Conservation (phyloP, 2,113 vertebrate genomes). For the Eulacestoma nigropectus region DNA sequence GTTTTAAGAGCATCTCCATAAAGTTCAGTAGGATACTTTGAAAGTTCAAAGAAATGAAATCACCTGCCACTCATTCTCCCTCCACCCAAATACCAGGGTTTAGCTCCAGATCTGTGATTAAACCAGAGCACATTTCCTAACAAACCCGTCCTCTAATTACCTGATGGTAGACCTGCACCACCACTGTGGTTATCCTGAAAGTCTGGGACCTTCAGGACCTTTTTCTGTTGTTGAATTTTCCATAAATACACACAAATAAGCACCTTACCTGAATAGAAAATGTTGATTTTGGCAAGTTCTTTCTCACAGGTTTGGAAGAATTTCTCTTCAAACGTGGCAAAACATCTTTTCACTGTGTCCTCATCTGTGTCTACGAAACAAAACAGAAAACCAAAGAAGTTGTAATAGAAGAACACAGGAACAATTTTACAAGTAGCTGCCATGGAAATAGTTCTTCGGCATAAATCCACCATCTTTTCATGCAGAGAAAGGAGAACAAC, state of each 20-base stretch:
- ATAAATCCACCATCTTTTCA: background rate
- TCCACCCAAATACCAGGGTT: background rate
- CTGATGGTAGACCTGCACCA: background rate
- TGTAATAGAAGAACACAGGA: background rate
- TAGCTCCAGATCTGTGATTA: background rate
- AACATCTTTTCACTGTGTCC: constrained; percentile 94
- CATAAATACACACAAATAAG: constrained; percentile 29
- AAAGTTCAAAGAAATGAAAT: background rate
- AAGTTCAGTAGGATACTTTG: background rate
- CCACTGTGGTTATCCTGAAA: background rate
- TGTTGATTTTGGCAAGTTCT: constrained; percentile 99
- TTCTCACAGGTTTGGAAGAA: constrained; percentile 99
- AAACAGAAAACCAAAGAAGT: background rate
- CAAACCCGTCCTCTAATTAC: background rate
- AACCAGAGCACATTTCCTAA: background rate
- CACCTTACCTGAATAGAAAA: constrained; percentile 95
- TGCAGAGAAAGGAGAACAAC: background rate
- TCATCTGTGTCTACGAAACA: constrained; percentile 89
- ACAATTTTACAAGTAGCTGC: background rate
- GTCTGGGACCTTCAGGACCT: background rate
- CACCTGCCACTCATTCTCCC: background rate
- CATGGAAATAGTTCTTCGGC: background rate
- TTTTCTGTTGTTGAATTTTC: background rate
- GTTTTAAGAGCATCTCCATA: background rate
- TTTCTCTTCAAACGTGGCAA: constrained; percentile 98